These are phyloP conservation scores for Scomber scombrus DNA, from an alignment of 2,113 vertebrate species.

Conservation along the genomic window DNA sequence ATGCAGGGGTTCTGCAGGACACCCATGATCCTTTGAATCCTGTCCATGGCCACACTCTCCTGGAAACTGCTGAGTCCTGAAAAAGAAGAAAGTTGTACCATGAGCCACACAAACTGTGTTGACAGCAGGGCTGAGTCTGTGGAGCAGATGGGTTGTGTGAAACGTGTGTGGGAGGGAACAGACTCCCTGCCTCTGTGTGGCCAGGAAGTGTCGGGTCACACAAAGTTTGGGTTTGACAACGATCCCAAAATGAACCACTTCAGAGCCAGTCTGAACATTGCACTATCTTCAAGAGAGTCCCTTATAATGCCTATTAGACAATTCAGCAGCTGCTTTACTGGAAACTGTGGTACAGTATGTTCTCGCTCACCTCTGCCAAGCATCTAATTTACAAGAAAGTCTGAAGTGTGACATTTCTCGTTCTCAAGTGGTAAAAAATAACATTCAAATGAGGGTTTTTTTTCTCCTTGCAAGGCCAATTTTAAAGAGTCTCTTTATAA, in stretches of 20 bases:
- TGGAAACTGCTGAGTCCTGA: slow-evolving; percentile 88
- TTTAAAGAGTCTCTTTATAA: slow-evolving; percentile 1
- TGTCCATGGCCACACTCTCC: slow-evolving; percentile 88
- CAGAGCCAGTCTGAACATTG: slow-evolving; percentile 45
- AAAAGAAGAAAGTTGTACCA: slow-evolving; percentile 63
- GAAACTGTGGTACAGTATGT: slow-evolving; percentile 40
- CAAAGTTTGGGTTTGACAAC: slow-evolving; percentile 62
- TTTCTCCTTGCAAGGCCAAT: not conserved
- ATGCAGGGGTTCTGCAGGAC: slow-evolving; percentile 86
- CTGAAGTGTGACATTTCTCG: slow-evolving; percentile 18
- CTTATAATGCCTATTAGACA: slow-evolving; percentile 21
- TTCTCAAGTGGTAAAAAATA: slow-evolving; percentile 11
- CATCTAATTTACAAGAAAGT: slow-evolving; percentile 23
- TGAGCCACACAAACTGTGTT: slow-evolving; percentile 58
- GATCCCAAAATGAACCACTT: slow-evolving; percentile 64
- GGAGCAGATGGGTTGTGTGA: slow-evolving; percentile 78
- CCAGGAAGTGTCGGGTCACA: slow-evolving; percentile 76
- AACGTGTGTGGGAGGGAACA: slow-evolving; percentile 67
- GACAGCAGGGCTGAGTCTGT: slow-evolving; percentile 72
- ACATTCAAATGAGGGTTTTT: not conserved
- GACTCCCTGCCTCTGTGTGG: slow-evolving; percentile 72
- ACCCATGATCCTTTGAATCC: slow-evolving; percentile 89
- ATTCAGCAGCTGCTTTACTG: slow-evolving; percentile 40
- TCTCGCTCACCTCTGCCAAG: slow-evolving; percentile 42
- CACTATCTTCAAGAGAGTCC: slow-evolving; percentile 7